Evolutionary conservation across 2,797 vertebrate species (phyloP).

Genomic region (Ctenosaura bakeri): DNA sequence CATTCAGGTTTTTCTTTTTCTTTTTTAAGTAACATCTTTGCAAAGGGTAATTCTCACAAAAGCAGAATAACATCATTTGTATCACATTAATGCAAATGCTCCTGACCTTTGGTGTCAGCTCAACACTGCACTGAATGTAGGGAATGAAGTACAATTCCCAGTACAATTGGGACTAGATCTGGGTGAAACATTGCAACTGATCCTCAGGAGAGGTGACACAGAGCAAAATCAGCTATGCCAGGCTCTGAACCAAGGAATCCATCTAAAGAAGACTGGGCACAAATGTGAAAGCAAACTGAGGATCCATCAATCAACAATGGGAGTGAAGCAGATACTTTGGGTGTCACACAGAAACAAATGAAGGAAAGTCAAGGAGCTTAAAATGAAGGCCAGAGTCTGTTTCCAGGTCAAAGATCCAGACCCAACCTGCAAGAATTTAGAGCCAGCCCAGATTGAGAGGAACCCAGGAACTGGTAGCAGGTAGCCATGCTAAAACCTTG

Average conservation of each 20-base stretch:
- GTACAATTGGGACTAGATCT: no score
- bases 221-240: not conserved
- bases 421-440: not conserved
- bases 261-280: not conserved
- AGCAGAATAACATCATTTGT: slow-evolving; percentile 75
- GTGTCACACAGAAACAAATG: not conserved
- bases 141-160: slow-evolving; percentile 2
- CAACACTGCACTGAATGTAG: not conserved
- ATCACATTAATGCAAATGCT: slow-evolving; percentile 77
- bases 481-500: not conserved
- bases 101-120: slow-evolving; percentile 64
- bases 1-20: slow-evolving; percentile 70
- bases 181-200: not conserved
- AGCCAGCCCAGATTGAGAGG: not conserved
- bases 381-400: not conserved
- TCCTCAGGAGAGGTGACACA: not conserved
- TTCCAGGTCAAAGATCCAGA: not conserved
- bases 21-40: slow-evolving; percentile 68
- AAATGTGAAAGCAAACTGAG: not conserved
- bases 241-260: not conserved
- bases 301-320: not conserved
- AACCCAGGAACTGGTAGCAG: not conserved
- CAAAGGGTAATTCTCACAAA: slow-evolving; percentile 80
- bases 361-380: not conserved
- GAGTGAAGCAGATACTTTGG: not conserved